phyloP scores from a whole-genome alignment of 2,113 vertebrate genomes.

The Todiramphus chloris region DNA sequence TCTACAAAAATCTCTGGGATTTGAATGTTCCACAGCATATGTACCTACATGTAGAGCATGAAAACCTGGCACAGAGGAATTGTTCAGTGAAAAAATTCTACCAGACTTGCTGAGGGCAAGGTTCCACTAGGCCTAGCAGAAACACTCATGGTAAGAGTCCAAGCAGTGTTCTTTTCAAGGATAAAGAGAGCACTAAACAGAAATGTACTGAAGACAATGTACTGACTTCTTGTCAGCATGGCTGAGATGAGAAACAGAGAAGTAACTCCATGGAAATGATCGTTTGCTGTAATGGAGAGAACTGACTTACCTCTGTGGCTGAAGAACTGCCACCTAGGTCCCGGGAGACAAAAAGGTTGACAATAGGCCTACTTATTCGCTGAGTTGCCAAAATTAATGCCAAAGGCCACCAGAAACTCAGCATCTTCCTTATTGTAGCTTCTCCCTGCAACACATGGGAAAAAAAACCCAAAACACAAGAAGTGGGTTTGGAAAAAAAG shows the following conservation, averaged over 20 bases:
- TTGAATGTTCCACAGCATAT: background rate
- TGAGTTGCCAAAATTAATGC: slow-evolving; percentile 96
- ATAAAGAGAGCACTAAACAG: background rate
- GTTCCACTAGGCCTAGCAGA: background rate
- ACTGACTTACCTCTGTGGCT: slow-evolving; percentile 87
- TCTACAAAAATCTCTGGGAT: background rate
- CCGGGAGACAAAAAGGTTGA: slow-evolving; percentile 97
- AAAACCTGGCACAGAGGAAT: background rate
- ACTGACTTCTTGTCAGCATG: background rate
- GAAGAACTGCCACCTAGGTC: slow-evolving; percentile 89
- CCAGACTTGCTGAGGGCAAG: background rate
- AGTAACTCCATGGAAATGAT: background rate
- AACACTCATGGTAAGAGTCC: background rate
- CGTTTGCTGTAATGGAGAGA: background rate
- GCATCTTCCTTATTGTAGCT: slow-evolving; percentile 94
- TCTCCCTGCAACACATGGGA: slow-evolving; percentile 82
- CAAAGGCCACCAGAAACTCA: slow-evolving; percentile 98
- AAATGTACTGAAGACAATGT: background rate
- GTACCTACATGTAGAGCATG: background rate
- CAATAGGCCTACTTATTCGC: slow-evolving; percentile 94
- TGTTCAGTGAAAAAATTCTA: background rate
- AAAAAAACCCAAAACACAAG: background rate
- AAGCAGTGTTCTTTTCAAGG: background rate
- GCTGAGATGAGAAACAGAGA: background rate
- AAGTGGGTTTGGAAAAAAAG: background rate